phyloP scores from a whole-genome alignment of 2,888 invertebrate genomes.

The Polylopha cassiicola region DNA sequence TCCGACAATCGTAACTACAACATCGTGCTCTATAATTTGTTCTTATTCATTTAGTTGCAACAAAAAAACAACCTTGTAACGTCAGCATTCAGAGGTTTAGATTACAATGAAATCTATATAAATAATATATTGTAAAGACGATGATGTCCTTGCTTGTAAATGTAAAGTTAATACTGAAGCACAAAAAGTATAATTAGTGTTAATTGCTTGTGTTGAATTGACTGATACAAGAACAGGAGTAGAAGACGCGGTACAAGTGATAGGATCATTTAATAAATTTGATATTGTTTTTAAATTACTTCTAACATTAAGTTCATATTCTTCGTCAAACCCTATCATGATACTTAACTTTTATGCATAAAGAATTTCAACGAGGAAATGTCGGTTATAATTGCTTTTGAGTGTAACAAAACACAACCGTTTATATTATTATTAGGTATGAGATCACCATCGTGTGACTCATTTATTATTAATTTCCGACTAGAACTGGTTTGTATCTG shows the following conservation, averaged over 20 bases:
- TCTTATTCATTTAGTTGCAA: conserved; percentile 40
- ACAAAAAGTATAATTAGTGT: too few relatives aligned
- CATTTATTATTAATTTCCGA: conserved; percentile 50
- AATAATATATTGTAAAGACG: conserved; percentile 12
- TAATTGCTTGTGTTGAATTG: too few relatives aligned
- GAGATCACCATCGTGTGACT: conserved; percentile 54
- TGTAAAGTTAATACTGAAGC: too few relatives aligned
- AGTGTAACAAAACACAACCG: conserved; percentile 7
- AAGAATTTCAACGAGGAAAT: conserved; percentile 1
- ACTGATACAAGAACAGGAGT: too few relatives aligned
- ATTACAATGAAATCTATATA: conserved; percentile 15
- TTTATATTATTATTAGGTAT: conserved; percentile 31
- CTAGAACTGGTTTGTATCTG: conserved; percentile 39
- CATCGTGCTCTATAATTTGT: conserved; percentile 24
- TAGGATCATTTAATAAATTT: too few relatives aligned
- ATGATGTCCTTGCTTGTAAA: too few relatives aligned
- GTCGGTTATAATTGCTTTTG: conserved; percentile 3
- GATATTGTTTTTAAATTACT: too few relatives aligned
- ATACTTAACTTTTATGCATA: too few relatives aligned
- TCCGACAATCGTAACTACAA: conserved; percentile 11
- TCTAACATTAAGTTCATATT: too few relatives aligned
- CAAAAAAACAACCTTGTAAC: conserved; percentile 42
- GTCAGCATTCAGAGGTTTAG: conserved; percentile 32
- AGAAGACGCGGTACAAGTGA: too few relatives aligned
- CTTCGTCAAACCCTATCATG: too few relatives aligned